Evolutionary conservation across 1,140 invertebrate species (phyloP), one percentile per base, ranked within the genome.

Genomic region (Hycleus phaleratus): DNA sequence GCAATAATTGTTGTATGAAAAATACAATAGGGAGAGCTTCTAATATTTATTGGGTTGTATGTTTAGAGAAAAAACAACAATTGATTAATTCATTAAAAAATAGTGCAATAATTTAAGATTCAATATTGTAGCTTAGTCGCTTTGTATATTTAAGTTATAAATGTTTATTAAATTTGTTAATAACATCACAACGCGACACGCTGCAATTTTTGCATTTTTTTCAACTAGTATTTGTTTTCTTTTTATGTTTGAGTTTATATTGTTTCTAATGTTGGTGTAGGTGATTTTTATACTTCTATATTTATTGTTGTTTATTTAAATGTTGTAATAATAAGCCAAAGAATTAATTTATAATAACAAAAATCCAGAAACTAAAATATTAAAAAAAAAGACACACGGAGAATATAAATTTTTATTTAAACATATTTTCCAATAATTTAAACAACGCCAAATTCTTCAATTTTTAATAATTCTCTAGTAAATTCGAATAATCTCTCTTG

Each of bases 401-500:
- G 18, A 18, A 18, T 18, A 18, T 18, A 18, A 18, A 18, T 18
- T 18, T 18, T 24, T 11, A 39, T 24, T 25, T 53, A 32, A 45
- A 53, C 10, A 45, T 12, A 25, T 44, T 53, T 26, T 53, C 18
- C 18, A 18, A 18, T 18, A 18, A 2, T 45, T 45, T 45, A 26
- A 42, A 4, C 10, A 42, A 42, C 40, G 24, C 75, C 74, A 60
- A 75, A 79, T 43, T 76, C 56, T 46, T 77, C 66, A 61, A 79
- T 77, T 11, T 73, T 72, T 0, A 79, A 62, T 50, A 78, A 60
- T 48, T 74, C 68, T 59, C 73, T 77, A n/a, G 74, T 73, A 56
- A 73, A 76, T 46, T 77, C 65, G 59, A 79, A 79, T 11, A 79
- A 62, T 63, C 75, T 71, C 52, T 78, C 69, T 59, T 73, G 71